These are phyloP conservation scores for Acipenser oxyrinchus DNA, from an alignment of 2,797 vertebrate genomes.

Conservation along the genomic window DNA sequence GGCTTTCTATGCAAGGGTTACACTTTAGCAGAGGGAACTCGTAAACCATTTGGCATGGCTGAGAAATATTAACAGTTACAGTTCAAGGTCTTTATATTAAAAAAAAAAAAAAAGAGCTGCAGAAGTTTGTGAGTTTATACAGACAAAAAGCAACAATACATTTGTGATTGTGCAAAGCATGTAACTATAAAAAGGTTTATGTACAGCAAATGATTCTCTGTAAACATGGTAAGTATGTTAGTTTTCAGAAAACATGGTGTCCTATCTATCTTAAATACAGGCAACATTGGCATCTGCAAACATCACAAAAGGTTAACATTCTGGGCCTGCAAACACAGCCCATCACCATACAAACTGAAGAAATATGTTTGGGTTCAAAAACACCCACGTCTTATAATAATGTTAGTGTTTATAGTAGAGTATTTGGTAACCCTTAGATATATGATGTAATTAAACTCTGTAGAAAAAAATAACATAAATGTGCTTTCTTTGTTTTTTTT, in stretches of 20 bases:
- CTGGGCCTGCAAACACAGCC: constrained; percentile 72
- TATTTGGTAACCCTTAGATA: constrained; percentile 93
- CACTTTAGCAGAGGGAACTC: constrained; percentile 62
- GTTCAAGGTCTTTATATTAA: constrained; percentile 67
- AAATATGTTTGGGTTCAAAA: constrained; percentile 49
- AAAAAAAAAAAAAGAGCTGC: constrained; percentile 67
- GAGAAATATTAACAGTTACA: constrained; percentile 70
- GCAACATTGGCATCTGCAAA: constrained; percentile 89
- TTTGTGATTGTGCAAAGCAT: constrained; percentile 83
- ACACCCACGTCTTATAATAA: constrained; percentile 61
- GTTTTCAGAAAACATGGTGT: constrained; percentile 82
- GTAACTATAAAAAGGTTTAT: constrained; percentile 92
- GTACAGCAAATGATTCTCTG: constrained; percentile 93
- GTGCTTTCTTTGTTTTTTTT: constrained; percentile 72
- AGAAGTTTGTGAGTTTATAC: constrained; percentile 77
- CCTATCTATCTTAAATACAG: constrained; percentile 80
- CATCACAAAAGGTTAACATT: constrained; percentile 81
- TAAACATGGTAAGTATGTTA: constrained; percentile 97
- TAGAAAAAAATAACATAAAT: constrained; percentile 71
- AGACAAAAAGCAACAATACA: constrained; percentile 70
- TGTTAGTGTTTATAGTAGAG: constrained; percentile 78
- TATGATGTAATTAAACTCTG: constrained; percentile 72
- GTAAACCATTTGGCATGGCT: constrained; percentile 84
- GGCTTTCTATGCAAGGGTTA: constrained; percentile 42
- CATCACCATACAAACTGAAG: constrained; percentile 69